Conservation (phyloP, 1,140 invertebrate species). For the Vanessa tameamea region DNA sequence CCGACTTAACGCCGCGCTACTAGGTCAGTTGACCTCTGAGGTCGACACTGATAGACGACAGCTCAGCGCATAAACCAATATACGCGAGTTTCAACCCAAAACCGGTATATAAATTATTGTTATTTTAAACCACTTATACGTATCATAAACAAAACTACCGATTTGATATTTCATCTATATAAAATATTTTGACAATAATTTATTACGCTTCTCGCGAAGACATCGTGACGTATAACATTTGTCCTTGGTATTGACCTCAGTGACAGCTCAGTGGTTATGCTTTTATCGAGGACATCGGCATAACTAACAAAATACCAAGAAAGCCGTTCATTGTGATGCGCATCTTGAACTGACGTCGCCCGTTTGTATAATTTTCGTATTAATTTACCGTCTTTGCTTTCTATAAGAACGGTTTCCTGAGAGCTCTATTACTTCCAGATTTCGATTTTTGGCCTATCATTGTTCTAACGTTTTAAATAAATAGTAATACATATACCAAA, state of each 20-base stretch:
- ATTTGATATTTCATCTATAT: too few species aligned
- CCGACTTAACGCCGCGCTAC: slow-evolving; percentile 2
- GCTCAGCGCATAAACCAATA: not conserved
- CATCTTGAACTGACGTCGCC: not conserved
- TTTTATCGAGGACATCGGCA: not conserved
- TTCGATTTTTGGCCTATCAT: not conserved
- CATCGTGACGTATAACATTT: not conserved
- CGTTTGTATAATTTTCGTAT: not conserved
- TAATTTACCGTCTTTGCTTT: not conserved
- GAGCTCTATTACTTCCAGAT: not conserved
- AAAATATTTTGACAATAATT: not conserved
- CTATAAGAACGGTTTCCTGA: not conserved
- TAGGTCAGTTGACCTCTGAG: slow-evolving; percentile 7
- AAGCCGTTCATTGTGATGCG: slow-evolving; percentile 6
- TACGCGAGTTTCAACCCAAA: not conserved
- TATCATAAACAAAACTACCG: too few species aligned
- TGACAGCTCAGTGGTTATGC: not conserved
- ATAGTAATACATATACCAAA: not conserved
- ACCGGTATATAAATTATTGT: not conserved
- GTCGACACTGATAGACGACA: not conserved
- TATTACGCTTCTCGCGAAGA: not conserved
- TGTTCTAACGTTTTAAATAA: not conserved
- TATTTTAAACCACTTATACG: not conserved
- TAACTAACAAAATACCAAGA: not conserved
- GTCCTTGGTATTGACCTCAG: slow-evolving; percentile 2